Evolutionary conservation across 2,888 invertebrate genomes (phyloP).

Genomic region (Taphrorychus bicolor): DNA sequence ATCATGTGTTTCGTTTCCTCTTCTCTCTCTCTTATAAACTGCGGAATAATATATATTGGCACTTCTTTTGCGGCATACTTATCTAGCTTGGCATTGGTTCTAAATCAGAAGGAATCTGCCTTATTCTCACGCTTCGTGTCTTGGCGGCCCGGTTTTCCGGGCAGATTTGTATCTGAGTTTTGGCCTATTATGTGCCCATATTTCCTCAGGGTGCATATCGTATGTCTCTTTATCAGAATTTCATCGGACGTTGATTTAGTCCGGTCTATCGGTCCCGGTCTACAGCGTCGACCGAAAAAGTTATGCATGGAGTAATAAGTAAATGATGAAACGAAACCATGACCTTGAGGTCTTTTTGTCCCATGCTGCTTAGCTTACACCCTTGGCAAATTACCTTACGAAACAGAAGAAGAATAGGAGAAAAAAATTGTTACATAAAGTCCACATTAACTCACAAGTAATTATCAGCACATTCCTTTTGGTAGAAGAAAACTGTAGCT

Average conservation of each 20-base stretch:
- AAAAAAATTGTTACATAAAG: too few species aligned
- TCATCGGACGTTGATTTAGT: not conserved
- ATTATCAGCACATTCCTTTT: too few species aligned
- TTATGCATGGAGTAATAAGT: too few species aligned
- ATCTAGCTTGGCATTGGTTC: slow-evolving; percentile 30
- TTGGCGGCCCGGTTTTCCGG: slow-evolving; percentile 5
- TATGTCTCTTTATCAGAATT: slow-evolving; percentile 8
- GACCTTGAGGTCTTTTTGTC: too few species aligned
- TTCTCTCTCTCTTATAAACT: slow-evolving; percentile 18
- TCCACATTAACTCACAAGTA: too few species aligned
- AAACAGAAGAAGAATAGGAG: too few species aligned
- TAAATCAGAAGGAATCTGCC: slow-evolving; percentile 38
- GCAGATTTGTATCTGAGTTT: slow-evolving; percentile 17
- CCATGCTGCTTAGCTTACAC: too few species aligned
- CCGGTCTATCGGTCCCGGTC: too few species aligned
- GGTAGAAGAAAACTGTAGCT: too few species aligned
- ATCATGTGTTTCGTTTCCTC: slow-evolving; percentile 27
- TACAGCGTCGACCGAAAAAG: too few species aligned
- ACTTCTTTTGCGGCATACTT: slow-evolving; percentile 20
- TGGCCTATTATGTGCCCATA: slow-evolving; percentile 22
- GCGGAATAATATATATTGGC: slow-evolving; percentile 27
- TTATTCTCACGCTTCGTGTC: slow-evolving; percentile 37
- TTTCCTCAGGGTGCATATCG: slow-evolving; percentile 5
- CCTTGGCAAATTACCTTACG: too few species aligned
- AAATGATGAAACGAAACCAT: too few species aligned